phyloP scores from a whole-genome alignment of 2,797 vertebrate genomes.

The Sebastes elongatus region DNA sequence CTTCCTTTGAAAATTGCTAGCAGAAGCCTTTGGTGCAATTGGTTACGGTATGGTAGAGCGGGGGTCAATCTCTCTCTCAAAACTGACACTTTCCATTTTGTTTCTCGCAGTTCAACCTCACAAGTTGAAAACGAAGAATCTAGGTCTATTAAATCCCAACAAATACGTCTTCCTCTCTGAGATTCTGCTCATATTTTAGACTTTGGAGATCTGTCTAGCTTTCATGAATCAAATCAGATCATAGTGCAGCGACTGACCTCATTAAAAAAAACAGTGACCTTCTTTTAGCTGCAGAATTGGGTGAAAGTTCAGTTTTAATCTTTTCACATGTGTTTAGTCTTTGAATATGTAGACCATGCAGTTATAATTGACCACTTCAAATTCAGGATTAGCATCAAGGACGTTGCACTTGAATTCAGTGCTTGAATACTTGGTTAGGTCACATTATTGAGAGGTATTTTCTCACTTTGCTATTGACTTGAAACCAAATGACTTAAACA shows the following conservation, averaged over 20 bases:
- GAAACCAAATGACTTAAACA: slow-evolving; percentile 1
- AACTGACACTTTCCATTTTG: background rate
- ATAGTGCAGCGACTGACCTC: slow-evolving; percentile 7
- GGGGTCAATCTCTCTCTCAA: background rate
- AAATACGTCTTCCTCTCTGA: background rate
- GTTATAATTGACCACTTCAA: slow-evolving; percentile 11
- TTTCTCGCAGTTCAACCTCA: background rate
- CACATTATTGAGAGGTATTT: background rate
- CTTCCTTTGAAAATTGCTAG: background rate
- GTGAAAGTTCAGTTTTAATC: slow-evolving; percentile 32
- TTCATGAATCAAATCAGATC: slow-evolving; percentile 13
- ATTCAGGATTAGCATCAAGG: slow-evolving; percentile 2
- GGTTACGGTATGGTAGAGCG: background rate
- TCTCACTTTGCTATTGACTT: background rate
- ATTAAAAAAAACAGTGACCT: slow-evolving; percentile 23
- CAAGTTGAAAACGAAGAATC: background rate
- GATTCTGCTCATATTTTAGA: background rate
- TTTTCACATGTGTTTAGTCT: background rate
- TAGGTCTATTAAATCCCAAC: background rate
- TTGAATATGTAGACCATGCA: slow-evolving; percentile 10
- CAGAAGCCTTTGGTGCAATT: background rate
- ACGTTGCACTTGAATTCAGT: background rate
- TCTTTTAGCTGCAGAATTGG: background rate
- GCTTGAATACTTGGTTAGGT: background rate
- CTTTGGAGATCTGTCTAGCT: background rate